Percentiles rank a stretch among this genome's conserved stretches.
Conservation (phyloP, 2,113 vertebrate species). For the Chaetodon trifascialis region DNA sequence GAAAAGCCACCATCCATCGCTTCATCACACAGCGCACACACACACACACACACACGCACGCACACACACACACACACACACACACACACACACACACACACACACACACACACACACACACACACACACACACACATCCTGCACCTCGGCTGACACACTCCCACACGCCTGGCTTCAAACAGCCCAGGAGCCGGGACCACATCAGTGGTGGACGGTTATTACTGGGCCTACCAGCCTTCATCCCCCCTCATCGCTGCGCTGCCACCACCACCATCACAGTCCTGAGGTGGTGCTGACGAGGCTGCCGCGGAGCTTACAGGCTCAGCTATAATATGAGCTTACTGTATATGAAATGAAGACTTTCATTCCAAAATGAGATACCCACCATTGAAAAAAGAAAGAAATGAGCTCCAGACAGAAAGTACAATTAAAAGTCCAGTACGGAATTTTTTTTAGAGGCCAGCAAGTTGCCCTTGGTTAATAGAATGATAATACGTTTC, state of each 20-base stretch:
- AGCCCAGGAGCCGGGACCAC: constrained; percentile 21
- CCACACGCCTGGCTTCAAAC: constrained; percentile 47
- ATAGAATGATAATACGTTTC: constrained; percentile 44
- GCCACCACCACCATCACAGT: constrained; percentile 1
- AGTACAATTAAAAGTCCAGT: constrained; percentile 33
- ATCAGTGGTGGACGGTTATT: constrained; percentile 49
- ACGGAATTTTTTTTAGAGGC: not conserved
- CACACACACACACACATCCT: not conserved
- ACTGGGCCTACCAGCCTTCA: constrained; percentile 20
- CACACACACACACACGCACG: constrained; percentile 15
- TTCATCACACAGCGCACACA: constrained; percentile 5
- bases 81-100: constrained; percentile 16
- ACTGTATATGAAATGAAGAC: constrained; percentile 22
- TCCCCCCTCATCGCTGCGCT: constrained; percentile 10
- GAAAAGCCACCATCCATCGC: constrained; percentile 25
- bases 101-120: constrained; percentile 23
- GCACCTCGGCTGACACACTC: constrained; percentile 1
- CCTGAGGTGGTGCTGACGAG: constrained; percentile 58
- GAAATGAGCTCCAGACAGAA: constrained; percentile 8
- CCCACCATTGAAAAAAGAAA: not conserved
- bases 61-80: not conserved
- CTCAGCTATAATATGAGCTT: constrained; percentile 40
- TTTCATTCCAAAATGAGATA: constrained; percentile 49
- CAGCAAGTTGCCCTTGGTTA: constrained; percentile 26
- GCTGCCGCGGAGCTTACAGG: constrained; percentile 51